Percentiles rank a stretch among this genome's conserved stretches.
Conservation (phyloP, 2,888 invertebrate species). For the Meliscaeva auricollis region DNA sequence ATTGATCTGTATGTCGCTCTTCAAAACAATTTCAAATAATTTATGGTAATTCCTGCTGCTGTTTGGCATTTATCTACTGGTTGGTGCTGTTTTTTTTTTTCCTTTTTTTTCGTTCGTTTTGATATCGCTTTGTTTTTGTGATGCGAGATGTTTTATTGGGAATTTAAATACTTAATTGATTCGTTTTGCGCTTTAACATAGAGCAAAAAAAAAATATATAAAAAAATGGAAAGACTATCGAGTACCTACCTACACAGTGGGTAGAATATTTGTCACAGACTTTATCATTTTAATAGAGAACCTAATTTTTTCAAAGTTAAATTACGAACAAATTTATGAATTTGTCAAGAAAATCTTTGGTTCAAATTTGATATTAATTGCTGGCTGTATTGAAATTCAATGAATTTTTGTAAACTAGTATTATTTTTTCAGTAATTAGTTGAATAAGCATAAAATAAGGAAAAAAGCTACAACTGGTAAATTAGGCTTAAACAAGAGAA, state of each 20-base stretch:
- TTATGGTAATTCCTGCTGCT: slow-evolving; percentile 68
- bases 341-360: too few species aligned
- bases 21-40: slow-evolving; percentile 76
- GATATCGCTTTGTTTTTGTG: background rate
- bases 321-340: too few species aligned
- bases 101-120: slow-evolving; percentile 10
- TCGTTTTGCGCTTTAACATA: slow-evolving; percentile 74
- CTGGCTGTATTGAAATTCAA: too few species aligned
- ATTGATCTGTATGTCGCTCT: slow-evolving; percentile 84
- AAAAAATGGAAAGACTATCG: background rate
- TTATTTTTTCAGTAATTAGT: too few species aligned
- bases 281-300: background rate
- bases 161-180: slow-evolving; percentile 73
- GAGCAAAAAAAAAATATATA: slow-evolving; percentile 26
- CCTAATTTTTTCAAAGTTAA: too few species aligned
- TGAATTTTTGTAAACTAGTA: too few species aligned
- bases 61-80: background rate
- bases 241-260: background rate
- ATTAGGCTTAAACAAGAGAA: too few species aligned
- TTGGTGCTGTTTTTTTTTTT: slow-evolving; percentile 34
- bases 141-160: slow-evolving; percentile 21
- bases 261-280: background rate
- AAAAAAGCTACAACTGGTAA: too few species aligned
- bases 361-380: too few species aligned
- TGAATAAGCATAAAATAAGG: too few species aligned